Base-by-base conservation (phyloP, 2,113 vertebrate species). In the Nansenia antarctica region DNA sequence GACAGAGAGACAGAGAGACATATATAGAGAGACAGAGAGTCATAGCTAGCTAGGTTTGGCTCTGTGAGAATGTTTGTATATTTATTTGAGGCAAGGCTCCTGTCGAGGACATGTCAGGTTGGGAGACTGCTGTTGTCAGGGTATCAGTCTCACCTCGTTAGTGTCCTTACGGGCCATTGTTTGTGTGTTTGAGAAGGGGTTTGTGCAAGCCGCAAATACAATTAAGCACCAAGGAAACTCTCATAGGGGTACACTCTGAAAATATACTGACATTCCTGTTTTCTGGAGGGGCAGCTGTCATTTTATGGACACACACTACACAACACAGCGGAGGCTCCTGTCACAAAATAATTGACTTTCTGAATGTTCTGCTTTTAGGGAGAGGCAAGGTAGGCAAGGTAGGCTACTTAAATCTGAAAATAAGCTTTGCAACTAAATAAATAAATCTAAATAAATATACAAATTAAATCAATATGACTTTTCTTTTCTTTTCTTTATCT, bases 101-200 rank as follows among this genome's bases (percentile, higher is more conserved):
- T 59, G 65, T 72, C 12, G 57, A 75, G 65, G 77, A 75, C 79
- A 76, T 67, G 70, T 82, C 71, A 85, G 70, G 72, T 74, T 31
- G 5, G 67, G 69, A 72, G 47, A 74, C 59, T 27, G 75, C 75
- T 79, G 78, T 74, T 77, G 82, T 85, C 75, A 71, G 61, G 29
- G 68, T 60, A 73, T 77, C 76, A 67, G 67, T 53, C 65, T 71
- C 73, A 37, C 45, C 69, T 77, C 59, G 37, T 85, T 79, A 76
- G 61, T 34, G 63, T 57, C 71, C 0, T 67, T 11, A 52, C 0
- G 30, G 70, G 69, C 65, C 62, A 24, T 45, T 67, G 34, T 72
- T 77, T 73, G 74, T 70, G 66, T 37, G 34, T 62, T 58, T 61
- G 64, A 70, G 67, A 67, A 73, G 70, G 39, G 64, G 64, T n/a